Base-by-base conservation (phyloP, 2,888 invertebrate species). In the Agelastica alni region DNA sequence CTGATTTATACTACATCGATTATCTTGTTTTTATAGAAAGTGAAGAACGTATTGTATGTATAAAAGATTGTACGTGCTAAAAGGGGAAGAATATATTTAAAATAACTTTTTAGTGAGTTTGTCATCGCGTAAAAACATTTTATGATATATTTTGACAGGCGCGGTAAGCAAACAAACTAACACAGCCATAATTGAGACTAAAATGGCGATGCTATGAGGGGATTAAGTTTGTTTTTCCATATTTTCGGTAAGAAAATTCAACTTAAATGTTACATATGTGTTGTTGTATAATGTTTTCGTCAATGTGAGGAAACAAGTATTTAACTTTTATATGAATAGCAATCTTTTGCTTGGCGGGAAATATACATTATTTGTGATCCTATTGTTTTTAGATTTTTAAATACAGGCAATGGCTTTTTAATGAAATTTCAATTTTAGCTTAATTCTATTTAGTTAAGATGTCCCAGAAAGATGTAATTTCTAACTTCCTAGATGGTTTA, bases 401-500 rank as follows among this genome's bases (percentile, higher is more conserved):
- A 22, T 22, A 7, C 4, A 6, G 22, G 4, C 22, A 22, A 1
- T 1, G 4, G 26, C 9, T 2, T 7, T 9, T 26, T 7, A 26
- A 26, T 7, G 2, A 9, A 7, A 26, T 26, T 6, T 26, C 9
- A n/a, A 26, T 26, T 26, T 26, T 26, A 26, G 26, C 7, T 26
- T 3, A n/a, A 9, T 9, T 26, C 26, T 26, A 7, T 22, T 26
- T 26, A 9, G 26, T 3, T 22, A 49, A 41, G 14, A 49, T 49
- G 49, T 49, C 49, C 12, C 20, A 49, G 2, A 32, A 32, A 18
- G 41, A 49, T 16, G 22, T 32, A 10, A 13, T 42, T 41, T 22
- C 32, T 31, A 32, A 13, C 12, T 30, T 42, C 13, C 10, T 49
- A 20, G 42, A 42, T 16, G 41, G 49, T 32, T 14, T 49, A 12